phyloP scores from a whole-genome alignment of 2,113 vertebrate genomes.

The Colinus virginianus region DNA sequence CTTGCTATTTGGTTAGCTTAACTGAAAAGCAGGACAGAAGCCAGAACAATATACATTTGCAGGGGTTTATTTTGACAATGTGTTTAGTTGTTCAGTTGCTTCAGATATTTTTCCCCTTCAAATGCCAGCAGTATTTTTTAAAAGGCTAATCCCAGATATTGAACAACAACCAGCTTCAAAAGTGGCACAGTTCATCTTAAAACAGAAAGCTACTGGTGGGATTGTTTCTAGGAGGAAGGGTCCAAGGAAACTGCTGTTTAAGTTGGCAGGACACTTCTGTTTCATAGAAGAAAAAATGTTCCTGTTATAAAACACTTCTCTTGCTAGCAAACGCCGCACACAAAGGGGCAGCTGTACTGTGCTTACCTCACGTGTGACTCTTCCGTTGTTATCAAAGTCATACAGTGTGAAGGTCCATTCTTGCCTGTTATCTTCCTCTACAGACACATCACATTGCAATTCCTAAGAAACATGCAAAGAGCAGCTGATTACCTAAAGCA shows the following conservation, averaged over 20 bases:
- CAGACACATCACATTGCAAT: slow-evolving; percentile 95
- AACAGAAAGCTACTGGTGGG: not conserved
- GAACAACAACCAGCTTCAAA: slow-evolving; percentile 35
- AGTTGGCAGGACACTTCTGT: slow-evolving; percentile 36
- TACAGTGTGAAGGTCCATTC: slow-evolving; percentile 99
- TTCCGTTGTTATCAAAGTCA: slow-evolving; percentile 98
- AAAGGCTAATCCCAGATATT: slow-evolving; percentile 51
- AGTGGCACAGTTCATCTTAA: slow-evolving; percentile 27
- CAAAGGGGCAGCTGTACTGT: slow-evolving; percentile 27
- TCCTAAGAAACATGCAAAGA: slow-evolving; percentile 85
- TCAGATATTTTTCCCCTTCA: slow-evolving; percentile 32
- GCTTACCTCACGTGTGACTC: slow-evolving; percentile 97
- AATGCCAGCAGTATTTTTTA: slow-evolving; percentile 46
- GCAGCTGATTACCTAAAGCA: slow-evolving; percentile 64
- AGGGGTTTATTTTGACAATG: slow-evolving; percentile 54
- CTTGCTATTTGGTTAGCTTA: slow-evolving; percentile 59
- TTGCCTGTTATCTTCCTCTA: slow-evolving; percentile 97
- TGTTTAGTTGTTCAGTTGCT: slow-evolving; percentile 52
- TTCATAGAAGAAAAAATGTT: slow-evolving; percentile 37
- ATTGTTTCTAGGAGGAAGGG: slow-evolving; percentile 34
- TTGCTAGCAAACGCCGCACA: not conserved
- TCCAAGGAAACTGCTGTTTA: slow-evolving; percentile 51
- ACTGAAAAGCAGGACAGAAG: slow-evolving; percentile 35
- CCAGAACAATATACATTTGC: slow-evolving; percentile 59
- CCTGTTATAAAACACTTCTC: slow-evolving; percentile 43